These are phyloP conservation scores for Cynopterus sphinx DNA, from an alignment of 2,797 vertebrate genomes.

Conservation along the genomic window DNA sequence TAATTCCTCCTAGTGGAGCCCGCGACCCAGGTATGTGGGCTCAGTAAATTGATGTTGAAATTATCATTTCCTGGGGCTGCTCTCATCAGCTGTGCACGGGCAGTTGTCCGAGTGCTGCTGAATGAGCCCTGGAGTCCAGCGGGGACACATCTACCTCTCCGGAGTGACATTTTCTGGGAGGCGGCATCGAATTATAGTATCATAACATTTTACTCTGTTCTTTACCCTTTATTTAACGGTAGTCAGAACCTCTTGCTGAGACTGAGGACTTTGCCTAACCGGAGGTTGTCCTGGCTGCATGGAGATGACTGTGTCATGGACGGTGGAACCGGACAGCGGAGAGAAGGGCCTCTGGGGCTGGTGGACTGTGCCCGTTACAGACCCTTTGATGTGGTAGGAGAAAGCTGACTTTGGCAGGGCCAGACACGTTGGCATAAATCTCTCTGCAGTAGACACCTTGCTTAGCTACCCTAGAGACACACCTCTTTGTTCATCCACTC, in stretches of 20 bases:
- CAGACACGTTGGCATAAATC: neutral
- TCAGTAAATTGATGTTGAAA: conserved; percentile 76
- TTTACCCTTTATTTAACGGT: conserved; percentile 50
- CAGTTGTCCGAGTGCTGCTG: conserved; percentile 21
- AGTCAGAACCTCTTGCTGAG: conserved; percentile 25
- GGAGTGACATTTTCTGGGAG: conserved; percentile 67
- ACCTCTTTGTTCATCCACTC: neutral
- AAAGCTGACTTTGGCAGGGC: neutral
- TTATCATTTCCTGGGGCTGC: conserved; percentile 68
- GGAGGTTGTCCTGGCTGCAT: neutral
- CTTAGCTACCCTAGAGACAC: neutral
- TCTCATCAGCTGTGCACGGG: conserved; percentile 62
- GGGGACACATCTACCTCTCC: conserved; percentile 69
- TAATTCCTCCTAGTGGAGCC: neutral
- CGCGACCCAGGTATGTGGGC: neutral
- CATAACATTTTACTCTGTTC: conserved; percentile 58
- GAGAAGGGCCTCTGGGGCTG: neutral
- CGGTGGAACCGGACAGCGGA: no score
- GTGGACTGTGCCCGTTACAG: neutral
- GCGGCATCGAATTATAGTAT: conserved; percentile 64
- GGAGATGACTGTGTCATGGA: neutral
- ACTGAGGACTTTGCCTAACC: neutral
- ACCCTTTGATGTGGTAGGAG: neutral
- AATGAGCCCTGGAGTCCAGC: conserved; percentile 67
- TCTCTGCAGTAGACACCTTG: neutral